These are phyloP conservation scores for Geotrypetes seraphini DNA, from an alignment of 2,797 vertebrate species.

Conservation along the genomic window DNA sequence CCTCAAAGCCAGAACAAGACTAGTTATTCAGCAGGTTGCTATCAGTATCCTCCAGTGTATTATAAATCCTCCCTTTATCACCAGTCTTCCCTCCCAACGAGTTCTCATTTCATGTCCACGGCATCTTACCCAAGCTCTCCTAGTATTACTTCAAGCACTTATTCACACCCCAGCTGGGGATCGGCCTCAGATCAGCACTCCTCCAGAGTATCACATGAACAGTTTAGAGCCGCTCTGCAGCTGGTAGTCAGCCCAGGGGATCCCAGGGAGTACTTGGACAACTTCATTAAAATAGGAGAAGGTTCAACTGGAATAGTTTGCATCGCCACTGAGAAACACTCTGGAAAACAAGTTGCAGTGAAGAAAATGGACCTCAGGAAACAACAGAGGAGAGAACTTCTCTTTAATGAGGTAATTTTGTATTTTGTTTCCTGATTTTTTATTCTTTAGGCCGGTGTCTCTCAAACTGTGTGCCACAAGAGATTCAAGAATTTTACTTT, in stretches of 20 bases:
- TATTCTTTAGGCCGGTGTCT: too few species aligned
- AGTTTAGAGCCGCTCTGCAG: constrained; percentile 92
- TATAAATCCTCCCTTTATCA: constrained; percentile 79
- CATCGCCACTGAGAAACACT: constrained; percentile 93
- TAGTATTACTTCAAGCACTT: constrained; percentile 77
- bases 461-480: too few species aligned
- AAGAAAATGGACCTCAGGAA: constrained; percentile 98
- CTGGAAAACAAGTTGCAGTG: constrained; percentile 92
- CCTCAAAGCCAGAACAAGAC: constrained; percentile 86
- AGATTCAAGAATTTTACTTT: too few species aligned
- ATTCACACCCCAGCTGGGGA: constrained; percentile 91
- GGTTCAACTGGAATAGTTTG: constrained; percentile 96
- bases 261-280: constrained; percentile 90
- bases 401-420: constrained; percentile 89
- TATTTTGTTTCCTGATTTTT: too few species aligned
- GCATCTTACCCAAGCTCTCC: constrained; percentile 89
- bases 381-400: constrained; percentile 89
- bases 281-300: constrained; percentile 96
- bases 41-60: constrained; percentile 79
- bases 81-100: constrained; percentile 74
- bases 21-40: constrained; percentile 68
- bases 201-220: constrained; percentile 91
- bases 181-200: constrained; percentile 88
- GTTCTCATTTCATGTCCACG: constrained; percentile 78
- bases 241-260: constrained; percentile 93